A percentile compares a stretch with the other conserved stretches of the same genome.
Evolutionary conservation across 2,888 invertebrate genomes (phyloP).

Genomic region (Corythucha ciliata): DNA sequence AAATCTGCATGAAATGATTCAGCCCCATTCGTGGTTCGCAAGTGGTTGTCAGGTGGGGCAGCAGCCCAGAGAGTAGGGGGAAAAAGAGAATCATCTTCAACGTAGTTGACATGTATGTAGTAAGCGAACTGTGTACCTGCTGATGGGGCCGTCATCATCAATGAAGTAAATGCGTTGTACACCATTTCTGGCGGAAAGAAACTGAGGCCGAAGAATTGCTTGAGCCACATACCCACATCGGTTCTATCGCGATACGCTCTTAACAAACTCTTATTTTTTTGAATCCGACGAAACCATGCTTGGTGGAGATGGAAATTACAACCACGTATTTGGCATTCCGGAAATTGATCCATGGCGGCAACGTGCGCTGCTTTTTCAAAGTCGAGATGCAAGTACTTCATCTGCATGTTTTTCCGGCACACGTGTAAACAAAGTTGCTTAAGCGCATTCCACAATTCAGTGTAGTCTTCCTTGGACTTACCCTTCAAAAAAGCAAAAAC

Average conservation of each 20-base stretch:
- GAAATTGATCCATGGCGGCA: slow-evolving; percentile 10
- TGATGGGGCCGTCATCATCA: slow-evolving; percentile 17
- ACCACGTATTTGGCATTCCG: slow-evolving; percentile 1
- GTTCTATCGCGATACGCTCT: neutral
- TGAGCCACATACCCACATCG: slow-evolving; percentile 8
- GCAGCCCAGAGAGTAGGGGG: too few species aligned
- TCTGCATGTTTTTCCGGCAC: too few species aligned
- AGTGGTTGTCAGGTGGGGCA: too few species aligned
- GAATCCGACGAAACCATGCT: slow-evolving; percentile 6
- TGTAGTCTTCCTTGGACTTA: neutral
- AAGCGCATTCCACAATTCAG: neutral
- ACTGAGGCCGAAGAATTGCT: slow-evolving; percentile 8
- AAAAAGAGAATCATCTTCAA: slow-evolving; percentile 13
- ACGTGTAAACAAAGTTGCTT: too few species aligned
- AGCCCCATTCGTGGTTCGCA: too few species aligned
- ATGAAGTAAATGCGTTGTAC: slow-evolving; percentile 12
- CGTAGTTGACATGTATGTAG: slow-evolving; percentile 3
- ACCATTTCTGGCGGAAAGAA: too few species aligned
- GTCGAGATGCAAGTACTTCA: too few species aligned
- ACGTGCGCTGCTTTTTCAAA: too few species aligned
- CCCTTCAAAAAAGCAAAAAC: too few species aligned
- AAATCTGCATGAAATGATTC: too few species aligned
- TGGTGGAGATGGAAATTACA: slow-evolving; percentile 9
- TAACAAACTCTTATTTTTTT: slow-evolving; percentile 4
- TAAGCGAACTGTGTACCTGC: slow-evolving; percentile 7